A percentile compares a stretch with the other conserved stretches of the same genome.
Conservation (phyloP, 2,113 vertebrate genomes). For the cattle (Bos taurus) region DNA sequence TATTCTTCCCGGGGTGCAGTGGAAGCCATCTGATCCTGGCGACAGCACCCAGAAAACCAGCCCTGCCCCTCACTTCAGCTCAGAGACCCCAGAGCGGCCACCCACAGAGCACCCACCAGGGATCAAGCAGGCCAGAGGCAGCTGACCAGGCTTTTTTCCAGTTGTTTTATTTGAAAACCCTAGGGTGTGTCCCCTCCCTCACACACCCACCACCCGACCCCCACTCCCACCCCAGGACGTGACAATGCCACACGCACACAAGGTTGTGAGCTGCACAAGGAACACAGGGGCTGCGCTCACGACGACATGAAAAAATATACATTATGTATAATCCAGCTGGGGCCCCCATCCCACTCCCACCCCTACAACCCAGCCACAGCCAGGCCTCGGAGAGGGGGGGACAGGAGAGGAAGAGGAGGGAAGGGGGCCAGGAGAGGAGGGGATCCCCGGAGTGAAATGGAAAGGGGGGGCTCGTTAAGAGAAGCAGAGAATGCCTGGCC, state of each 20-base stretch:
- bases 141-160: constrained; percentile 27
- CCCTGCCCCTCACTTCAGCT: neutral
- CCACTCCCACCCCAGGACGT: constrained; percentile 35
- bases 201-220: constrained; percentile 7
- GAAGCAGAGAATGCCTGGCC: neutral
- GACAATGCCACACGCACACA: constrained; percentile 74
- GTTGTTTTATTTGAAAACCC: constrained; percentile 73
- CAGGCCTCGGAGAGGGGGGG: neutral
- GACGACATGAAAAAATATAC: constrained; percentile 89
- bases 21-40: neutral
- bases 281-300: constrained; percentile 76
- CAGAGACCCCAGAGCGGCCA: neutral
- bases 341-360: neutral
- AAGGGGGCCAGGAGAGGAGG: constrained; percentile 7
- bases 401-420: constrained; percentile 11
- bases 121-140: neutral
- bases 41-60: neutral
- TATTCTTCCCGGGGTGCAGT: neutral
- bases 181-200: constrained; percentile 24
- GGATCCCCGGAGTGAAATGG: constrained; percentile 62
- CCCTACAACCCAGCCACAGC: neutral
- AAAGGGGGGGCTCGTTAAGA: neutral
- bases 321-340: constrained; percentile 80
- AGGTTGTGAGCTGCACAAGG: constrained; percentile 67
- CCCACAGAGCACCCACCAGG: neutral